Evolutionary conservation across 1,140 invertebrate species (phyloP), one percentile per base, ranked within the genome.

Genomic region (Cydia amplana): DNA sequence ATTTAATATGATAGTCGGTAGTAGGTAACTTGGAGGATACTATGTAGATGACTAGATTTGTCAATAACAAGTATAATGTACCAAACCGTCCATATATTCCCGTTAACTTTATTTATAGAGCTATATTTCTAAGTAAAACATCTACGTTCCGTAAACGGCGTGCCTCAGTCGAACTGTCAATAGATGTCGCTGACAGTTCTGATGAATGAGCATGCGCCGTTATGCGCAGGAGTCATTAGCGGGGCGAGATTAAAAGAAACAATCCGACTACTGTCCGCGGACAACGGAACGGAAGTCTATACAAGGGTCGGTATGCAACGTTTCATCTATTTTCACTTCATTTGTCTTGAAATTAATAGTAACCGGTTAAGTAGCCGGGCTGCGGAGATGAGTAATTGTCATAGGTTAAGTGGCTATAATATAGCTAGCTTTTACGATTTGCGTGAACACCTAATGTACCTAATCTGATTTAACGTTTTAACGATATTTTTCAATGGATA

Each of bases 101-200:
- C 55, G 20, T 60, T 60, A 23, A 60, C 7, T 60, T 60, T 60
- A 60, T 60, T 60, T 60, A 60, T 60, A 60, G 55, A 60, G 2
- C 9, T 9, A 60, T 23, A 55, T 60, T 60, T 60, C 55, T 23
- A 60, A 60, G 55, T 60, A 60, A 60, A 60, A 51, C 70, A 43
- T 40, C 23, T 18, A 36, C 40, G 40, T 73, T 73, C 46, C 43
- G 80, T 72, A 67, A 70, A 80, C 78, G 87, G 87, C 88, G 83
- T 89, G 82, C 82, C 85, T 85, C 85, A 85, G 84, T 83, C 84
- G 80, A 82, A 80, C 87, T 90, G 88, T 89, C 91, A 91, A 92
- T 92, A 92, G 89, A 90, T 91, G 91, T 87, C 89, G 87, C 83
- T 90, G 91, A 91, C 89, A 90, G 85, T 84, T 85, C 84, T 91